Evolutionary conservation across 2,797 vertebrate species (phyloP).

Genomic region (Acanthiza pusilla): DNA sequence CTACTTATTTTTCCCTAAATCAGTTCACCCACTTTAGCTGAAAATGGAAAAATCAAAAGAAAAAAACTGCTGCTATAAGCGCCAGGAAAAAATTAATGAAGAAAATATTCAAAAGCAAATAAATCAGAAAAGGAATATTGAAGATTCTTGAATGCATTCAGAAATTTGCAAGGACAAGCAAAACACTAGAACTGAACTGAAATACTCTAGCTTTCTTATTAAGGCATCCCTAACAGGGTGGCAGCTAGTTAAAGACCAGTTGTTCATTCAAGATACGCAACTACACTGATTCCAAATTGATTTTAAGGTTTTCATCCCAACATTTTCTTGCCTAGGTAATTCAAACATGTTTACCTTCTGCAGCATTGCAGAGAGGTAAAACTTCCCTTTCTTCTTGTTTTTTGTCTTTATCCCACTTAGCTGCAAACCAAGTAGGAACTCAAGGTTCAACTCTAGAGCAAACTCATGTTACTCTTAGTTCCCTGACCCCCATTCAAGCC

Average conservation of each 20-base stretch:
- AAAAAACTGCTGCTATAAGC: not conserved
- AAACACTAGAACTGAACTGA: not conserved
- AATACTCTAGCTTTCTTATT: not conserved
- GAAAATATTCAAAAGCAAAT: not conserved
- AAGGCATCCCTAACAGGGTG: not conserved
- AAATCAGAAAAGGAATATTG: not conserved
- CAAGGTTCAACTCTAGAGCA: not conserved
- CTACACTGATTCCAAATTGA: not conserved
- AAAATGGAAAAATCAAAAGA: not conserved
- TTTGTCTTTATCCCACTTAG: not conserved
- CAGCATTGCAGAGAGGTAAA: not conserved
- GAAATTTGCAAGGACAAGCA: not conserved
- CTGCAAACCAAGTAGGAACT: not conserved
- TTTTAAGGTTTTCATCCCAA: not conserved
- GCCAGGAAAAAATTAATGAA: not conserved
- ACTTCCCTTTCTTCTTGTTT: not conserved
- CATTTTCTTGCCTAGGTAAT: not conserved
- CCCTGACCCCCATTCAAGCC: not conserved
- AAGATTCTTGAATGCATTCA: not conserved
- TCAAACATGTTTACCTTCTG: not conserved
- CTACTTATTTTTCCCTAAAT: not conserved
- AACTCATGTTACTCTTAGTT: not conserved
- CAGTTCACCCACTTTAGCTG: not conserved
- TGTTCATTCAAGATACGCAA: not conserved
- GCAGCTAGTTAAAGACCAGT: not conserved